phyloP scores from a whole-genome alignment of 2,113 vertebrate species.

The Halcyon senegalensis region DNA sequence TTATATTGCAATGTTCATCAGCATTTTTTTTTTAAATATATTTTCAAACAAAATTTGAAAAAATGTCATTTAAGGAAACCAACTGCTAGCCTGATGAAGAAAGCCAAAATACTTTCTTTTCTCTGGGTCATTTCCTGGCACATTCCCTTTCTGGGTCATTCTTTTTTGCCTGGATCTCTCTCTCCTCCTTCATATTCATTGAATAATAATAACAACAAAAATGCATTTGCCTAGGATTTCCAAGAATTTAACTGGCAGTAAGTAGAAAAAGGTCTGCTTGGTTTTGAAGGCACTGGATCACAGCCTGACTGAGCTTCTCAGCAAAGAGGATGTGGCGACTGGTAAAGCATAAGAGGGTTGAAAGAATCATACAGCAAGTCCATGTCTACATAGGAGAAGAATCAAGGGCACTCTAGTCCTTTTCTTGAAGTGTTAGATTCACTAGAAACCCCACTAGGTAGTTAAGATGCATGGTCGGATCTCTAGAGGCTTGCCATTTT shows the following conservation, averaged over 20 bases:
- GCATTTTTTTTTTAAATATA: not conserved
- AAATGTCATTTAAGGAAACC: not conserved
- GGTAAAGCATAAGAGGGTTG: not conserved
- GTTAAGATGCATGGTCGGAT: not conserved
- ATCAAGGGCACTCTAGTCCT: not conserved
- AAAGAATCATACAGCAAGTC: not conserved
- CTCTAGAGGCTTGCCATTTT: not conserved
- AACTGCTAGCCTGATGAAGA: constrained; percentile 3
- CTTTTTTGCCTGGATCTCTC: not conserved
- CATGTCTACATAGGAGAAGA: not conserved
- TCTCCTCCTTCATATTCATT: not conserved
- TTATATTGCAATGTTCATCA: constrained; percentile 10
- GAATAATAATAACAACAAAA: constrained; percentile 3
- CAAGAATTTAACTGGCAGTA: not conserved
- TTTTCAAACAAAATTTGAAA: not conserved
- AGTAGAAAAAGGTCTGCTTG: not conserved
- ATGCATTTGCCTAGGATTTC: not conserved
- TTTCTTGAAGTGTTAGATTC: not conserved
- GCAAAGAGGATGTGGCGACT: not conserved
- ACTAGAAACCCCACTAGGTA: not conserved
- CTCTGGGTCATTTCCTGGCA: constrained; percentile 14
- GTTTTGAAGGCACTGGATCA: not conserved
- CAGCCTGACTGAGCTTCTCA: not conserved
- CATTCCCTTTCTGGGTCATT: not conserved
- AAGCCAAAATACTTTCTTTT: constrained; percentile 8